Conservation (phyloP, 2,113 vertebrate species). For the Peromyscus leucopus region DNA sequence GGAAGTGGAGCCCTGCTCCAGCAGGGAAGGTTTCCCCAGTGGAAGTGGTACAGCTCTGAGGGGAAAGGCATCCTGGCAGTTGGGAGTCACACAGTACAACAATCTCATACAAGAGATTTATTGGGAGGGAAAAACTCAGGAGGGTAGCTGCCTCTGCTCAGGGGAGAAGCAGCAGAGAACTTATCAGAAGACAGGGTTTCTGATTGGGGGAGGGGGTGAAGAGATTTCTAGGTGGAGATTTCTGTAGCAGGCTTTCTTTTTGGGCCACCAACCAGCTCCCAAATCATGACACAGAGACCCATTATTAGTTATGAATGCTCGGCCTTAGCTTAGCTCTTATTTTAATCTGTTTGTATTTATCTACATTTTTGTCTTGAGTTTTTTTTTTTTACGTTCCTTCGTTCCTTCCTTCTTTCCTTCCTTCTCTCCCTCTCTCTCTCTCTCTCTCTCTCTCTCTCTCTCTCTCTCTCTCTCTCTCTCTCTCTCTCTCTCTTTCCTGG, state of each 20-base stretch:
- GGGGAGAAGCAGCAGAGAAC: neutral
- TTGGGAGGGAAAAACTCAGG: neutral
- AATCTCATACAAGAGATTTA: neutral
- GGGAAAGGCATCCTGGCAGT: neutral
- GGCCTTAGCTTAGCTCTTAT: neutral
- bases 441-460: no score
- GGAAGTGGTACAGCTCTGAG: no score
- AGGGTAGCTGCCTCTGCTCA: neutral
- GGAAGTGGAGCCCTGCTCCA: no score
- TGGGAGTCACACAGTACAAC: neutral
- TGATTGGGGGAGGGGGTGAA: neutral
- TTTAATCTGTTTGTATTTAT: neutral
- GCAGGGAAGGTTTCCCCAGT: no score
- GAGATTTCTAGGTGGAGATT: neutral
- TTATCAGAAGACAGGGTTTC: neutral
- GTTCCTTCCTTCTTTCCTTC: no score
- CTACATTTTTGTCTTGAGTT: neutral
- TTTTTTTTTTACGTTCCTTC: neutral
- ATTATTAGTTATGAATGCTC: neutral
- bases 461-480: no score
- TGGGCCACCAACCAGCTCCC: neutral
- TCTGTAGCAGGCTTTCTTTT: neutral
- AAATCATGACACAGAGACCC: neutral
- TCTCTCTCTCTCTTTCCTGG: neutral
- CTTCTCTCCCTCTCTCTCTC: no score